Conservation (phyloP, 1,140 invertebrate species). For the Listronotus oregonensis region DNA sequence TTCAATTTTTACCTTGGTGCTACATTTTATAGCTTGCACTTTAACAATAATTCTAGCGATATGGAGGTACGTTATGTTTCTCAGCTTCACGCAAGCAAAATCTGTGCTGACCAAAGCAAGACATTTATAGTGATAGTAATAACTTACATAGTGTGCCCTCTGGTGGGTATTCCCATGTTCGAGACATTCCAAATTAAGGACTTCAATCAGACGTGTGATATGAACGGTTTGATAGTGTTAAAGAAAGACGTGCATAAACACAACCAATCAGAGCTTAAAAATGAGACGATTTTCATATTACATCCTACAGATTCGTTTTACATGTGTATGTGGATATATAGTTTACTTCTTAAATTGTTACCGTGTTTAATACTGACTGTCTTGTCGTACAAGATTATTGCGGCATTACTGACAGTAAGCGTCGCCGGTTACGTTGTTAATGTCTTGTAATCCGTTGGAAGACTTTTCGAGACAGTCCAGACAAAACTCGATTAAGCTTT, state of each 20-base stretch:
- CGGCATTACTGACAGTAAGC: slow-evolving; percentile 76
- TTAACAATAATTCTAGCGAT: slow-evolving; percentile 89
- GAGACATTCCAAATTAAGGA: slow-evolving; percentile 68
- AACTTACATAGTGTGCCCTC: slow-evolving; percentile 79
- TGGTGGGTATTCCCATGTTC: slow-evolving; percentile 86
- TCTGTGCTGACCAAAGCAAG: slow-evolving; percentile 75
- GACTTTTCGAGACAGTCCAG: slow-evolving; percentile 27
- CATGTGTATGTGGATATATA: slow-evolving; percentile 84
- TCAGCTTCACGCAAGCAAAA: slow-evolving; percentile 74
- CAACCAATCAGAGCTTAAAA: slow-evolving; percentile 40
- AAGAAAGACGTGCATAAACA: slow-evolving; percentile 37
- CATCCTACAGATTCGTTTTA: slow-evolving; percentile 50
- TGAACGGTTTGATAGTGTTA: slow-evolving; percentile 51
- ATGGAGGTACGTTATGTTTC: slow-evolving; percentile 89
- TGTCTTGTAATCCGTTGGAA: slow-evolving; percentile 40
- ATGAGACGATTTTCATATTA: slow-evolving; percentile 56
- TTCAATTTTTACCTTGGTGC: slow-evolving; percentile 80
- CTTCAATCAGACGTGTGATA: slow-evolving; percentile 57
- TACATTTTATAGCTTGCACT: slow-evolving; percentile 92
- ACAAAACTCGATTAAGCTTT: slow-evolving; percentile 55
- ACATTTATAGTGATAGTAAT: slow-evolving; percentile 75
- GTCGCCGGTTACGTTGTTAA: slow-evolving; percentile 68
- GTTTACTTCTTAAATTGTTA: slow-evolving; percentile 82
- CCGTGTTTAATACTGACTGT: slow-evolving; percentile 82
- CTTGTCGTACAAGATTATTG: slow-evolving; percentile 77